phyloP scores from a whole-genome alignment of 2,888 invertebrate genomes.

The Rhodophaea formosa region DNA sequence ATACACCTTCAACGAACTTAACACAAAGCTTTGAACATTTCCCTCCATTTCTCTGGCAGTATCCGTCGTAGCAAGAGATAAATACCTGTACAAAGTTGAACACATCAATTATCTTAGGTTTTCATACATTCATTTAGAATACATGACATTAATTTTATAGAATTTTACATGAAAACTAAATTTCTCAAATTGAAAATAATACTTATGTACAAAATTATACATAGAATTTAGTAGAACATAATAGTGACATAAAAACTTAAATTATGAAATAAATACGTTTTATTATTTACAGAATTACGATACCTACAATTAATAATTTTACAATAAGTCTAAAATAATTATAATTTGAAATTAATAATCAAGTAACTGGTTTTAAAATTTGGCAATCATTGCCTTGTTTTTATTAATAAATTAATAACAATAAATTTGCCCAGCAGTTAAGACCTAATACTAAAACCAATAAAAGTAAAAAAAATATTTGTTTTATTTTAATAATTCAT shows the following conservation, averaged over 20 bases:
- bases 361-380: no score
- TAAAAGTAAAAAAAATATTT: no score
- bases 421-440: no score
- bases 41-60: slow-evolving; percentile 14
- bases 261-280: no score
- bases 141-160: not conserved
- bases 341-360: not conserved
- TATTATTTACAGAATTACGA: no score
- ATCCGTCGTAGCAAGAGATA: slow-evolving; percentile 27
- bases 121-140: slow-evolving; percentile 21
- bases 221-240: no score
- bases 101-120: slow-evolving; percentile 41
- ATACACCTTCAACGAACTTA: no score
- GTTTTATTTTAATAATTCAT: no score
- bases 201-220: not conserved
- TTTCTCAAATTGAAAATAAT: not conserved
- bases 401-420: no score
- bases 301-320: not conserved
- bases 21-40: not conserved
- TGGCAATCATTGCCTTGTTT: no score
- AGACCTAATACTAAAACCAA: no score
- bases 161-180: not conserved
- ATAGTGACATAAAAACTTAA: no score
- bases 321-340: not conserved
- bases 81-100: slow-evolving; percentile 47